Evolutionary conservation across 2,888 invertebrate species (phyloP).

Genomic region (Eupsilia transversa): DNA sequence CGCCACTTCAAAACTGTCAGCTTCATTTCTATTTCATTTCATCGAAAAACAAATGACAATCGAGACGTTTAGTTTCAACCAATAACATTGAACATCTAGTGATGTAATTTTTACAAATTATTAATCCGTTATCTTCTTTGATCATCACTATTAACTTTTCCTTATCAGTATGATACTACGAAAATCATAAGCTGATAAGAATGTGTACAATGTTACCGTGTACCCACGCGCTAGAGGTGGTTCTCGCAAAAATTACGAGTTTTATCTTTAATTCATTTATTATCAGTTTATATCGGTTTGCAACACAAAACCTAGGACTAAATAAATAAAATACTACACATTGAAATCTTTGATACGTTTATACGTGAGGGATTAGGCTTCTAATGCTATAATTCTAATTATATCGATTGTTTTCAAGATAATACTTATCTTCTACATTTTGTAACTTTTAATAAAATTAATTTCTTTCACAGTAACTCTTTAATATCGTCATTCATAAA

Average conservation of each 20-base stretch:
- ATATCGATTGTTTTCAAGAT: constrained; percentile 15
- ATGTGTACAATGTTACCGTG: constrained; percentile 24
- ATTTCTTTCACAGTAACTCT: no score
- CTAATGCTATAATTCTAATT: constrained; percentile 1
- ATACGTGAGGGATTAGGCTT: constrained; percentile 9
- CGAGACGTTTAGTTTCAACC: background rate
- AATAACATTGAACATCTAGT: background rate
- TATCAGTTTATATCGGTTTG: constrained; percentile 42
- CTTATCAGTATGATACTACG: constrained; percentile 37
- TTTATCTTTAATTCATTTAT: constrained; percentile 50
- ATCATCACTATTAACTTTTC: constrained; percentile 15
- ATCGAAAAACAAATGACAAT: background rate
- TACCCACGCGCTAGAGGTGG: background rate
- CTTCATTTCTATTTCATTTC: background rate
- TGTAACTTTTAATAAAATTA: background rate
- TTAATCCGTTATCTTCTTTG: constrained; percentile 24
- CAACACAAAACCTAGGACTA: constrained; percentile 13
- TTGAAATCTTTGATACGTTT: background rate
- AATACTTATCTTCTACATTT: background rate
- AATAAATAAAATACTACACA: background rate
- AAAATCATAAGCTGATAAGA: constrained; percentile 54
- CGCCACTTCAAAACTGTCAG: background rate
- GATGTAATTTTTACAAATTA: constrained; percentile 7
- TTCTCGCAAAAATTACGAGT: constrained; percentile 29
- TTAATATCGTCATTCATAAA: background rate